Evolutionary conservation across 2,113 vertebrate genomes (phyloP).

Genomic region (Abramis brama): DNA sequence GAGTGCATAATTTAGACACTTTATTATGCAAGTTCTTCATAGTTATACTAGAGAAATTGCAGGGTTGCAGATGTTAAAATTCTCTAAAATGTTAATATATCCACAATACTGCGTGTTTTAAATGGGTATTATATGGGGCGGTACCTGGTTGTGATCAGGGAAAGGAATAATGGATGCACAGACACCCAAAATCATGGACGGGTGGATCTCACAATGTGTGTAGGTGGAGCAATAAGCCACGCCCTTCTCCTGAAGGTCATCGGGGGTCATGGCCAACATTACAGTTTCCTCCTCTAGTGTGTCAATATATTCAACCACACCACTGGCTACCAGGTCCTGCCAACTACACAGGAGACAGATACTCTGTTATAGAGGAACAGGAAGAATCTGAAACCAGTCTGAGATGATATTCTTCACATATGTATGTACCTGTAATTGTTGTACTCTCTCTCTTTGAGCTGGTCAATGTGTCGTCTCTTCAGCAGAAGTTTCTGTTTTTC

Average conservation of each 20-base stretch:
- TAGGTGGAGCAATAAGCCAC: conserved; percentile 98
- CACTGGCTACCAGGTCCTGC: conserved; percentile 97
- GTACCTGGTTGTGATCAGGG: conserved; percentile 98
- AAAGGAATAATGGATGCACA: conserved; percentile 99
- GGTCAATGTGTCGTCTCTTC: conserved; percentile 97
- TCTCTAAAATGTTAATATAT: background rate
- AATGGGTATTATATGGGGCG: background rate
- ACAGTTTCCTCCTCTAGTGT: conserved; percentile 97
- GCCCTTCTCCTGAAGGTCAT: conserved; percentile 97
- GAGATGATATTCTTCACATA: background rate
- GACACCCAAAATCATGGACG: conserved; percentile 98
- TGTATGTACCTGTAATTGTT: conserved; percentile 94
- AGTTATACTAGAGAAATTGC: background rate
- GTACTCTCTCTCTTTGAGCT: conserved; percentile 96
- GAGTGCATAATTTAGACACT: conserved; percentile 5
- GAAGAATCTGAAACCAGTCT: background rate
- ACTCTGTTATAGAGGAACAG: background rate
- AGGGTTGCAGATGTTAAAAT: background rate
- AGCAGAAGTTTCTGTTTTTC: conserved; percentile 96
- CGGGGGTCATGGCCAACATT: conserved; percentile 98
- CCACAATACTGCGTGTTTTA: too few species aligned
- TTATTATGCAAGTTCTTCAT: background rate
- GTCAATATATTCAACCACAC: conserved; percentile 97
- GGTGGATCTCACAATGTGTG: conserved; percentile 97
- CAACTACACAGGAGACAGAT: conserved; percentile 78